phyloP scores from a whole-genome alignment of 1,140 invertebrate species.

The Ceratina japonica region DNA sequence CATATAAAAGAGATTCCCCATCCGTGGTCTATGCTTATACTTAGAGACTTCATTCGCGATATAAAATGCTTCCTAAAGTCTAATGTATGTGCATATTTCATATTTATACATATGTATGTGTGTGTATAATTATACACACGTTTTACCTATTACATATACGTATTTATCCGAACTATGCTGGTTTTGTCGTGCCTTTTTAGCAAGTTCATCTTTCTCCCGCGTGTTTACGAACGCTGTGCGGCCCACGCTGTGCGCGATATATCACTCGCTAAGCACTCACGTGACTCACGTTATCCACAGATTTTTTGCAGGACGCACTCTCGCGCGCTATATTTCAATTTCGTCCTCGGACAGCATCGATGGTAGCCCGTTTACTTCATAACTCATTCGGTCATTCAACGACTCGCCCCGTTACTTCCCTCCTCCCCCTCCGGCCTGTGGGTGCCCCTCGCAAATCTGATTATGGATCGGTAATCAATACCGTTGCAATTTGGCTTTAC shows the following conservation, averaged over 20 bases:
- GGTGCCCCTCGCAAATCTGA: slow-evolving; percentile 65
- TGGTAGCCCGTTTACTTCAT: slow-evolving; percentile 25
- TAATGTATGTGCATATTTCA: too few relatives aligned
- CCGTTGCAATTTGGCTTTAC: slow-evolving; percentile 63
- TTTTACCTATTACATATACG: too few relatives aligned
- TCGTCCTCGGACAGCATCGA: background rate
- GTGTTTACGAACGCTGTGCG: slow-evolving; percentile 2
- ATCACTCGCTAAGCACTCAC: slow-evolving; percentile 29
- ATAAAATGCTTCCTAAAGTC: too few relatives aligned
- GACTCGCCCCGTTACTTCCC: background rate
- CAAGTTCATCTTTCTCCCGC: background rate
- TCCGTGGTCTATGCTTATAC: too few relatives aligned
- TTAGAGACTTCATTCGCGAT: too few relatives aligned
- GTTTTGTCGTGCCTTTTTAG: too few relatives aligned
- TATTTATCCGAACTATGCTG: too few relatives aligned
- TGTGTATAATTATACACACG: too few relatives aligned
- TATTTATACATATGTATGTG: too few relatives aligned
- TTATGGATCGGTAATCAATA: slow-evolving; percentile 74
- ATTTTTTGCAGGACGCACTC: background rate
- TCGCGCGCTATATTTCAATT: background rate
- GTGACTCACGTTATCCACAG: slow-evolving; percentile 18
- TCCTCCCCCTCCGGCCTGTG: background rate
- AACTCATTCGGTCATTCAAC: slow-evolving; percentile 39
- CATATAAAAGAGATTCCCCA: too few relatives aligned
- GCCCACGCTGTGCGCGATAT: slow-evolving; percentile 2